Conservation (phyloP, 2,888 invertebrate genomes). For the Stenodera caucasica region DNA sequence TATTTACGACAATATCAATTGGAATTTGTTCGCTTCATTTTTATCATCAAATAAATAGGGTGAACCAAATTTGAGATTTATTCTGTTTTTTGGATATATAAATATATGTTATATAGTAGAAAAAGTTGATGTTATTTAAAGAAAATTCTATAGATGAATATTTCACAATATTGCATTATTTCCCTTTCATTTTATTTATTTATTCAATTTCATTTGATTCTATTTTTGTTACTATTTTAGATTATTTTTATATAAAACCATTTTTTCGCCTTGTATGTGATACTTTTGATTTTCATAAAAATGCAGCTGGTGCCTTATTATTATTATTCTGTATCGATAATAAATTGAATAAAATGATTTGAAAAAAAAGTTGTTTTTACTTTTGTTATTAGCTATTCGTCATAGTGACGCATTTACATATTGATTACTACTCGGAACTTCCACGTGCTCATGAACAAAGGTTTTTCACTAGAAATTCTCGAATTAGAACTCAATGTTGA, state of each 20-base stretch:
- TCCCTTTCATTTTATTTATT: background rate
- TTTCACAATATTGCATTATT: conserved; percentile 13
- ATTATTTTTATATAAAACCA: conserved; percentile 12
- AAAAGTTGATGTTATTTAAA: conserved; percentile 5
- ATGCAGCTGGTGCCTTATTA: conserved; percentile 37
- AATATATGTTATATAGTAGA: background rate
- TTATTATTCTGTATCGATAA: conserved; percentile 30
- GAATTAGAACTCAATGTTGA: too few species aligned
- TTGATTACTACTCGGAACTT: background rate
- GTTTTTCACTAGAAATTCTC: too few species aligned
- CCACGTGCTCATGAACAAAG: too few species aligned
- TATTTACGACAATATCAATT: too few species aligned
- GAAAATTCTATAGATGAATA: conserved; percentile 13
- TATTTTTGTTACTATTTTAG: background rate
- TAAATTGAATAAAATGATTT: conserved; percentile 15
- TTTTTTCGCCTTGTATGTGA: conserved; percentile 32
- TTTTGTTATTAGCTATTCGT: background rate
- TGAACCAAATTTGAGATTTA: too few species aligned
- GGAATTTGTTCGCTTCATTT: too few species aligned
- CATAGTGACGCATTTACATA: background rate
- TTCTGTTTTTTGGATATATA: too few species aligned
- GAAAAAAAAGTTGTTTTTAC: conserved; percentile 11
- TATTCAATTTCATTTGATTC: conserved; percentile 7
- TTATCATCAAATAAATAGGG: too few species aligned
- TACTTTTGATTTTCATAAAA: conserved; percentile 29